These are phyloP conservation scores for Apamea sordens DNA, from an alignment of 2,888 invertebrate genomes.

Conservation along the genomic window DNA sequence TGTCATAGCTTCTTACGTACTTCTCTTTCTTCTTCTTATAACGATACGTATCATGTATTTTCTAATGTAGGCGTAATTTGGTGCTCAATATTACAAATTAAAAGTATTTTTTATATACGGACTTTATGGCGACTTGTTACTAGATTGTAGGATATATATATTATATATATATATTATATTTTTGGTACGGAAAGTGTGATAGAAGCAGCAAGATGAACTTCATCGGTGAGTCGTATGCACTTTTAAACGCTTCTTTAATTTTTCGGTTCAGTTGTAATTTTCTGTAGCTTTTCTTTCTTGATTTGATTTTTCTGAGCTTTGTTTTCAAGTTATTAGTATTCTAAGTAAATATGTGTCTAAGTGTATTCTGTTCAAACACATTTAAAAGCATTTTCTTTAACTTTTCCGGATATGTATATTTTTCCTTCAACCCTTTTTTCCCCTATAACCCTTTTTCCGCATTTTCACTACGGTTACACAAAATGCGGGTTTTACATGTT, in stretches of 20 bases:
- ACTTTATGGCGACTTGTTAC: slow-evolving; percentile 83
- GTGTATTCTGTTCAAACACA: background rate
- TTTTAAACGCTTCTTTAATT: slow-evolving; percentile 15
- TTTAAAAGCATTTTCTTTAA: background rate
- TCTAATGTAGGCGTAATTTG: slow-evolving; percentile 83
- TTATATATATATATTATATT: slow-evolving; percentile 65
- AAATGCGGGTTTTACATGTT: slow-evolving; percentile 34
- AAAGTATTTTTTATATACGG: slow-evolving; percentile 85
- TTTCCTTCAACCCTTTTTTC: slow-evolving; percentile 1
- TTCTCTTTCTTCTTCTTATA: slow-evolving; percentile 79
- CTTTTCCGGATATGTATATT: background rate
- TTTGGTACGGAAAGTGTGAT: slow-evolving; percentile 76
- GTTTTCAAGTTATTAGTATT: background rate
- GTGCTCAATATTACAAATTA: slow-evolving; percentile 84
- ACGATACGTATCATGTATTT: slow-evolving; percentile 89
- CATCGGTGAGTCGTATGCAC: slow-evolving; percentile 82
- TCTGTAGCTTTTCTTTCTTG: background rate
- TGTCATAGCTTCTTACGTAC: slow-evolving; percentile 81
- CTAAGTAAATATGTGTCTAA: background rate
- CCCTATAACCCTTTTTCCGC: background rate
- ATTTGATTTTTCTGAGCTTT: background rate
- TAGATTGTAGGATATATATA: slow-evolving; percentile 69
- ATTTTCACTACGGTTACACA: slow-evolving; percentile 27
- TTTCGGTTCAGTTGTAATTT: background rate
- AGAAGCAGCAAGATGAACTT: slow-evolving; percentile 84